Evolutionary conservation across 2,113 vertebrate species (phyloP).

Genomic region (Pteronura brasiliensis): DNA sequence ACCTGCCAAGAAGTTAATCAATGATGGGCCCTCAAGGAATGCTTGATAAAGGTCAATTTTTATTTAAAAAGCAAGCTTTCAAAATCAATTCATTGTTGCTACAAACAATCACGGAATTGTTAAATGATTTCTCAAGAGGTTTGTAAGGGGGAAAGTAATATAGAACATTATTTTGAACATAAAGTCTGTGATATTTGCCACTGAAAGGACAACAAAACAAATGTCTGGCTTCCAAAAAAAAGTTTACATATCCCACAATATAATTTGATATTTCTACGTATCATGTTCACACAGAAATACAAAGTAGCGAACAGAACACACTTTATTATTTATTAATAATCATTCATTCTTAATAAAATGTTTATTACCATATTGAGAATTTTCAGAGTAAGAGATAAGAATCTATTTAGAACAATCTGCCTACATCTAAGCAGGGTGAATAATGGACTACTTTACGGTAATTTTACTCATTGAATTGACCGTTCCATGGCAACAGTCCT

Average conservation of each 20-base stretch:
- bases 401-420: not conserved
- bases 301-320: not conserved
- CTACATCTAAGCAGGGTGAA: not conserved
- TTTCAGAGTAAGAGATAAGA: slow-evolving; percentile 11
- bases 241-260: not conserved
- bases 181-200: not conserved
- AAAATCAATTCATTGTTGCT: slow-evolving; percentile 34
- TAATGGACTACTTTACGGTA: not conserved
- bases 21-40: slow-evolving; percentile 30
- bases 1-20: slow-evolving; percentile 40
- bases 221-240: not conserved
- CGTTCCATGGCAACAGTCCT: not conserved
- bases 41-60: slow-evolving; percentile 64
- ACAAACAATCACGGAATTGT: not conserved
- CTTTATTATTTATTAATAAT: not conserved
- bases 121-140: slow-evolving; percentile 52
- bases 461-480: not conserved
- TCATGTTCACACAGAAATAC: not conserved
- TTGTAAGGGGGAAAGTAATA: slow-evolving; percentile 41
- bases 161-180: not conserved
- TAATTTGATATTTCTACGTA: not conserved
- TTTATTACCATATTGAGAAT: not conserved
- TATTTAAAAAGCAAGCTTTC: slow-evolving; percentile 60
- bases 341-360: not conserved
- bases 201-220: not conserved